Evolutionary conservation across 2,797 vertebrate species (phyloP).

Genomic region (Glyptemys insculpta): DNA sequence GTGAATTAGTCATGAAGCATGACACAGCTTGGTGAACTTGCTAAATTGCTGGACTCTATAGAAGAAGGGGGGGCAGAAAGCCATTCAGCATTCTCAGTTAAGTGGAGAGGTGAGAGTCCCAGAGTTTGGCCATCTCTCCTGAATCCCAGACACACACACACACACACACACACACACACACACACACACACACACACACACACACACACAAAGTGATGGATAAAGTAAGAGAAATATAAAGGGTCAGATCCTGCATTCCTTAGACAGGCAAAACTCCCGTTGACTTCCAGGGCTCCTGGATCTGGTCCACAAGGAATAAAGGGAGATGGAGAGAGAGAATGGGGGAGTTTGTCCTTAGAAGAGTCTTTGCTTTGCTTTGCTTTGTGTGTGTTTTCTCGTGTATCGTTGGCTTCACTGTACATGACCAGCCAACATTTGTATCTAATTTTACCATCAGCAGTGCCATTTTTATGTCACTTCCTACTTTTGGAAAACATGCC

Average conservation of each 20-base stretch:
- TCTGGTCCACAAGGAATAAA: not conserved
- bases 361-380: not conserved
- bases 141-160: conserved; percentile 47
- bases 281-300: not conserved
- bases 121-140: conserved; percentile 39
- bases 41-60: conserved; percentile 86
- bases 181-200: conserved; percentile 41
- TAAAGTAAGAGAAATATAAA: not conserved
- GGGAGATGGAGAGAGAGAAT: not conserved
- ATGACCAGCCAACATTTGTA: not conserved
- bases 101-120: conserved; percentile 79
- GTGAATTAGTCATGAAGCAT: conserved; percentile 93
- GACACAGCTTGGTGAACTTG: conserved; percentile 89
- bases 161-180: conserved; percentile 32
- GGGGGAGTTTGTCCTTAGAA: not conserved
- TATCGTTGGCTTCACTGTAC: not conserved
- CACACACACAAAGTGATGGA: conserved; percentile 38
- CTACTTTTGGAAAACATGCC: not conserved
- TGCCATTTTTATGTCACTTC: not conserved
- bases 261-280: not conserved
- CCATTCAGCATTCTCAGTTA: conserved; percentile 78
- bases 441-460: not conserved
- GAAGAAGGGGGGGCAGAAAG: conserved; percentile 75
- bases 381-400: not conserved
- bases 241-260: not conserved